phyloP scores from a whole-genome alignment of 2,113 vertebrate species.

The Empidonax alnorum region DNA sequence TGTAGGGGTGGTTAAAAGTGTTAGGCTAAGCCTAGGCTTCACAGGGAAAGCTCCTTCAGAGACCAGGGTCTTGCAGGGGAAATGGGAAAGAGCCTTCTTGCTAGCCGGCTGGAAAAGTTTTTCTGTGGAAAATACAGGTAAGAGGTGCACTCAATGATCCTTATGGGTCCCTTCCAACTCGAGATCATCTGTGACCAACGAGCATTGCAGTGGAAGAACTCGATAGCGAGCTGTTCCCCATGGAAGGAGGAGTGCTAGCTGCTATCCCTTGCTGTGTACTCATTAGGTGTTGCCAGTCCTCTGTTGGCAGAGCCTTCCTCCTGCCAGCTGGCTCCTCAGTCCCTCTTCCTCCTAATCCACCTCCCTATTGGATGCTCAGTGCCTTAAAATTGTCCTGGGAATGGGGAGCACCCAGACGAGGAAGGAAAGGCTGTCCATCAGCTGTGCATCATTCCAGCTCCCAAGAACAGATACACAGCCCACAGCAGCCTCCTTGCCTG shows the following conservation, averaged over 20 bases:
- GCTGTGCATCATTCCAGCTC: not conserved
- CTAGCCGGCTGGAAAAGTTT: not conserved
- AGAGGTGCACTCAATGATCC: not conserved
- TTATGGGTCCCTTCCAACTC: not conserved
- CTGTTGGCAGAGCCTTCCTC: fast-evolving
- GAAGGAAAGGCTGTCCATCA: not conserved
- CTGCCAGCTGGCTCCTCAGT: not conserved
- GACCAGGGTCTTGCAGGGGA: no score
- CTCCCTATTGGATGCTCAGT: not conserved
- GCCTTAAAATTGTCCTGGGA: not conserved
- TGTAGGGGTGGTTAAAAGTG: not conserved
- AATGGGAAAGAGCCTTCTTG: not conserved
- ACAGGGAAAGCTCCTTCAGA: not conserved
- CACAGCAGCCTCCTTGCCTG: not conserved
- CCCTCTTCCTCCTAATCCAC: not conserved
- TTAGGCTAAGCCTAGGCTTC: not conserved
- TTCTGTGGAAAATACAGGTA: not conserved
- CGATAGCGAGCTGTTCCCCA: not conserved
- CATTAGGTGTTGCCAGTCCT: not conserved
- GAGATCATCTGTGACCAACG: not conserved
- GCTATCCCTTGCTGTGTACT: not conserved
- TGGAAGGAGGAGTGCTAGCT: not conserved
- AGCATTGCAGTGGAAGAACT: not conserved
- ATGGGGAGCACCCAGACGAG: not conserved
- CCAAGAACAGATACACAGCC: not conserved